Evolutionary conservation across 2,113 vertebrate genomes (phyloP), one percentile per base, ranked within the genome.

Genomic region (Catharus bicknelli): DNA sequence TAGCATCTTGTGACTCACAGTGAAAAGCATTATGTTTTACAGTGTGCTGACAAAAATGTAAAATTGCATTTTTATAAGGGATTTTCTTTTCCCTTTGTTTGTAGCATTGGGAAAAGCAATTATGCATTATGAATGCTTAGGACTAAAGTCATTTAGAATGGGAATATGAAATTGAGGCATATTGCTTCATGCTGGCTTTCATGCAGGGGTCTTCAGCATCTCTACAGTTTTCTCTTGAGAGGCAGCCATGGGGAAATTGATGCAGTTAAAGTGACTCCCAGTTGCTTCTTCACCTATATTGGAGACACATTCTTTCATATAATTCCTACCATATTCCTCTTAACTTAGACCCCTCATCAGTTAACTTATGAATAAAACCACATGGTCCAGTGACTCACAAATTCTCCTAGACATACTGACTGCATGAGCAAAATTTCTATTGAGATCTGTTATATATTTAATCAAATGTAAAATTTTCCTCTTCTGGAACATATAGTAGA

Each of bases 121-220:
- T 7, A 8, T 1, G 12, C 21, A 12, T 59, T 68, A 77, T 17
- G 34, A 73, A 51, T 16, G 10, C 3, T 76, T 69, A 66, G 10
- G 22, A 13, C 3, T 8, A 38, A 12, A 36, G 43, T 66, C 5
- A 69, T 59, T 18, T 9, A 63, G 45, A 51, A 76, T 5, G 8
- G 11, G 13, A 64, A 45, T 23, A 69, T 13, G 6, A 62, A 62
- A 76, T 32, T 10, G 47, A 34, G 4, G 11, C 0, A 0, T 43
- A 38, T 12, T 32, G 4, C 14, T 22, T 57, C 54, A n/a, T 16
- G 4, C 1, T 79, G 23, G 9, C 7, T 85, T 93, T 72, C 17
- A 43, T 15, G 4, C 23, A 64, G 16, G 3, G 0, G 0, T 61
- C 27, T 66, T 61, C 47, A 83, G 9, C 14, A 45, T 25, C 8